Percentiles rank a stretch among this genome's conserved stretches.
Evolutionary conservation across 2,888 invertebrate species (phyloP).

Genomic region (Lasioglossum vierecki): DNA sequence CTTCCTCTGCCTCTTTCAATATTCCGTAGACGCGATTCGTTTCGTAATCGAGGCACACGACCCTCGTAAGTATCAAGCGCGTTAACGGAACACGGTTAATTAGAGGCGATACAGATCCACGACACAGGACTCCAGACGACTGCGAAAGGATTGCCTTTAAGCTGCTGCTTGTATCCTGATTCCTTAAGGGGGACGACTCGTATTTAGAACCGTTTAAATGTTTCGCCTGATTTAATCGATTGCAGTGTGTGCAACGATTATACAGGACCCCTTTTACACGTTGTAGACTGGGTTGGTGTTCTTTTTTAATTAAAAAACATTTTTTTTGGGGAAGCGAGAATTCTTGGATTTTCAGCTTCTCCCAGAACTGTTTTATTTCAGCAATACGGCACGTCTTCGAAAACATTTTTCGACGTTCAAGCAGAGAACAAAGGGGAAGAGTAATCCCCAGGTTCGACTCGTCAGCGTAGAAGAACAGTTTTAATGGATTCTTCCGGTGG

Average conservation of each 20-base stretch:
- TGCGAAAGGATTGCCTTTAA: neutral
- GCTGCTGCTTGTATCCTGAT: neutral
- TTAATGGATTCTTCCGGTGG: neutral
- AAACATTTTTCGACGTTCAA: neutral
- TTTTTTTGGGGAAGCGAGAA: too few relatives aligned
- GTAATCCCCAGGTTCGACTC: neutral
- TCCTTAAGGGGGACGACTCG: neutral
- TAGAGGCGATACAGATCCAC: slow-evolving; percentile 4
- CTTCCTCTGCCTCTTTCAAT: slow-evolving; percentile 29
- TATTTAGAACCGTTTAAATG: neutral
- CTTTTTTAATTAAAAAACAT: too few relatives aligned
- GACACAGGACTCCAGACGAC: neutral
- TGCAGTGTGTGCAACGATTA: too few relatives aligned
- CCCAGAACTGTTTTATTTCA: too few relatives aligned
- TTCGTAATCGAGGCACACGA: slow-evolving; percentile 33
- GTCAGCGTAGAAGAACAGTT: neutral
- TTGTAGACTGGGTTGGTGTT: too few relatives aligned
- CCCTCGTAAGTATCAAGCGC: slow-evolving; percentile 11
- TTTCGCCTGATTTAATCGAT: too few relatives aligned
- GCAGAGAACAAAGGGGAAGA: neutral
- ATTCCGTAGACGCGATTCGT: neutral
- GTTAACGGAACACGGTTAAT: slow-evolving; percentile 34
- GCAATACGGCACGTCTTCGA: neutral
- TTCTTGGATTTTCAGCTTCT: too few relatives aligned
- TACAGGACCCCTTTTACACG: too few relatives aligned